phyloP scores from a whole-genome alignment of 2,113 vertebrate species.

The Periophthalmus modestus region DNA sequence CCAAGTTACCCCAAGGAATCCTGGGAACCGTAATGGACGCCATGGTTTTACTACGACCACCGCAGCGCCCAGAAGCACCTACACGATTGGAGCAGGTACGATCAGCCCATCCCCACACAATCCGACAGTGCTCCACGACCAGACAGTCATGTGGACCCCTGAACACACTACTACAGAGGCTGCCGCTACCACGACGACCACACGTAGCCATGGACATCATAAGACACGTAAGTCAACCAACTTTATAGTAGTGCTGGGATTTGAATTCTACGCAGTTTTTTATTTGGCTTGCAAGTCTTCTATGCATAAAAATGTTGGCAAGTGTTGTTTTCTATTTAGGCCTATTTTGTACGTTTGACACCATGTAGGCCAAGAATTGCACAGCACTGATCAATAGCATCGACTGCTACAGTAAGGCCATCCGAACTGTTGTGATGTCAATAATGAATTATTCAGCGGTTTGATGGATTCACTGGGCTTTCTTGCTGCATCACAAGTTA shows the following conservation, averaged over 20 bases:
- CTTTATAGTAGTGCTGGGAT: not conserved
- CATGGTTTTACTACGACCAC: conserved; percentile 62
- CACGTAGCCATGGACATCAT: conserved; percentile 63
- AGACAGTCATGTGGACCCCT: conserved; percentile 74
- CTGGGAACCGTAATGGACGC: conserved; percentile 61
- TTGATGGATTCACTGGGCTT: not conserved
- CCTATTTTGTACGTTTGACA: not conserved
- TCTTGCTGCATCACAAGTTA: not conserved
- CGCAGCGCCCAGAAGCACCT: conserved; percentile 41
- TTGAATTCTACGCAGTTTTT: not conserved
- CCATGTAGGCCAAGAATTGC: not conserved
- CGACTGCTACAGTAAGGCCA: conserved; percentile 7
- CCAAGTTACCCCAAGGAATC: conserved; percentile 75
- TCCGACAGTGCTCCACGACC: conserved; percentile 75
- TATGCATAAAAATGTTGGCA: not conserved
- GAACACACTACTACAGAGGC: conserved; percentile 70
- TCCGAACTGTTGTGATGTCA: conserved; percentile 11
- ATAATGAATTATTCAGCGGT: conserved; percentile 20
- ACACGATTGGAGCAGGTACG: conserved; percentile 51
- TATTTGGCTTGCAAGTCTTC: too few relatives aligned
- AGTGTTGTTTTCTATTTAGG: not conserved
- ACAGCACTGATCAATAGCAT: conserved; percentile 20
- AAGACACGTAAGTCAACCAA: conserved; percentile 76
- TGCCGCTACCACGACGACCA: conserved; percentile 57
- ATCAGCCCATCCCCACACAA: conserved; percentile 70